A percentile compares a stretch with the other conserved stretches of the same genome.
Conservation (phyloP, 1,140 invertebrate species). For the Lasioglossum albipes region DNA sequence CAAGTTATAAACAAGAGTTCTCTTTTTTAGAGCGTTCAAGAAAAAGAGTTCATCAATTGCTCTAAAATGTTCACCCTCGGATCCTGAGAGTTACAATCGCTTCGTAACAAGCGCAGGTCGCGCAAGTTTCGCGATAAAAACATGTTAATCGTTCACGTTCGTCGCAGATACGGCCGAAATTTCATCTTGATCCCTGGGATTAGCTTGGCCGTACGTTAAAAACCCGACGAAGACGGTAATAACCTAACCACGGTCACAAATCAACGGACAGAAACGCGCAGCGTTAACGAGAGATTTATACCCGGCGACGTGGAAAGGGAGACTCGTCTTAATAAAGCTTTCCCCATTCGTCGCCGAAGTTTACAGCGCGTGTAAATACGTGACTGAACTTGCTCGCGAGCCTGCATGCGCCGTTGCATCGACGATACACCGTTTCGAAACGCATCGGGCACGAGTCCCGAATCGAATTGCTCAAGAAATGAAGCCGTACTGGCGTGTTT, state of each 20-base stretch:
- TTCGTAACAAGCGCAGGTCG: too few relatives aligned
- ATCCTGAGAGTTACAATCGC: too few relatives aligned
- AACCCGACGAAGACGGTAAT: slow-evolving; percentile 3
- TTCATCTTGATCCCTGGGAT: too few relatives aligned
- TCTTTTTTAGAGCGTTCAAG: too few relatives aligned
- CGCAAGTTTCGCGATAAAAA: too few relatives aligned
- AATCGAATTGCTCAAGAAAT: neutral
- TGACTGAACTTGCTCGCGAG: slow-evolving; percentile 21
- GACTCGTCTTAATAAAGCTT: slow-evolving; percentile 37
- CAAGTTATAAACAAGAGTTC: too few relatives aligned
- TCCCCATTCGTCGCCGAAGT: slow-evolving; percentile 25
- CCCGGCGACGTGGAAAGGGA: slow-evolving; percentile 12
- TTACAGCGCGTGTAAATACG: slow-evolving; percentile 39
- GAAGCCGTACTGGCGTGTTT: neutral
- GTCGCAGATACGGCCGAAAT: too few relatives aligned
- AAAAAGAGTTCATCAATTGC: too few relatives aligned
- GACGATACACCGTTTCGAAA: slow-evolving; percentile 18
- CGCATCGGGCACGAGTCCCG: slow-evolving; percentile 50
- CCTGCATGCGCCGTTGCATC: slow-evolving; percentile 11
- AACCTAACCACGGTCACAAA: slow-evolving; percentile 30
- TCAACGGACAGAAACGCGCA: slow-evolving; percentile 22
- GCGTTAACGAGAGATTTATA: slow-evolving; percentile 39
- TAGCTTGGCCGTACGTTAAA: neutral
- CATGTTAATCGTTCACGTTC: too few relatives aligned
- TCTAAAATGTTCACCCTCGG: too few relatives aligned